A percentile compares a stretch with the other conserved stretches of the same genome.
Conservation (phyloP, 2,888 invertebrate genomes). For the Lasioglossum pauxillum region DNA sequence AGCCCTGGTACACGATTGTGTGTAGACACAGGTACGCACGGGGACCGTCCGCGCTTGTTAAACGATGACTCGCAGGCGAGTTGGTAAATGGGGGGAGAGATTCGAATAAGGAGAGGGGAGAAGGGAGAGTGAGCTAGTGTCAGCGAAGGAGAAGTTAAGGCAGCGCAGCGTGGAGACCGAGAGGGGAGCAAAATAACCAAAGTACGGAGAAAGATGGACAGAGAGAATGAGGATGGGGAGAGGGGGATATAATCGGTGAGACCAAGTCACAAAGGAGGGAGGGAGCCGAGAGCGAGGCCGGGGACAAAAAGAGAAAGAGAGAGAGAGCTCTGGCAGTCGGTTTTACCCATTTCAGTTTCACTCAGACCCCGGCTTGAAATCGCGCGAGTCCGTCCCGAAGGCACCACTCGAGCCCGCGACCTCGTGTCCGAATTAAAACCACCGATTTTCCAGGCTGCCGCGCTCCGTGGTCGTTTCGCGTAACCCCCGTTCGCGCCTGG, state of each 20-base stretch:
- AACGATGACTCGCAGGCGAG: slow-evolving; percentile 50
- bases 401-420: slow-evolving; percentile 20
- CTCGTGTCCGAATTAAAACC: slow-evolving; percentile 45
- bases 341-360: slow-evolving; percentile 73
- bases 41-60: slow-evolving; percentile 15
- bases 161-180: neutral
- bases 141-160: slow-evolving; percentile 11
- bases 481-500: neutral
- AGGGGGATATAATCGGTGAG: slow-evolving; percentile 35
- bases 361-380: slow-evolving; percentile 64
- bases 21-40: slow-evolving; percentile 32
- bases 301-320: slow-evolving; percentile 40
- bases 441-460: slow-evolving; percentile 30
- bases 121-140: slow-evolving; percentile 8
- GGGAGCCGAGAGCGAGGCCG: slow-evolving; percentile 48
- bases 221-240: neutral
- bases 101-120: slow-evolving; percentile 30
- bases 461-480: neutral
- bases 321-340: slow-evolving; percentile 47
- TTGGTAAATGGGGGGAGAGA: slow-evolving; percentile 19
- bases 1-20: slow-evolving; percentile 11
- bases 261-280: slow-evolving; percentile 53
- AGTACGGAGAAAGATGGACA: neutral
- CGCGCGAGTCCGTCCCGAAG: slow-evolving; percentile 62
- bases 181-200: slow-evolving; percentile 16